These are phyloP conservation scores for Lethrus apterus DNA, from an alignment of 1,140 invertebrate genomes.

Conservation along the genomic window DNA sequence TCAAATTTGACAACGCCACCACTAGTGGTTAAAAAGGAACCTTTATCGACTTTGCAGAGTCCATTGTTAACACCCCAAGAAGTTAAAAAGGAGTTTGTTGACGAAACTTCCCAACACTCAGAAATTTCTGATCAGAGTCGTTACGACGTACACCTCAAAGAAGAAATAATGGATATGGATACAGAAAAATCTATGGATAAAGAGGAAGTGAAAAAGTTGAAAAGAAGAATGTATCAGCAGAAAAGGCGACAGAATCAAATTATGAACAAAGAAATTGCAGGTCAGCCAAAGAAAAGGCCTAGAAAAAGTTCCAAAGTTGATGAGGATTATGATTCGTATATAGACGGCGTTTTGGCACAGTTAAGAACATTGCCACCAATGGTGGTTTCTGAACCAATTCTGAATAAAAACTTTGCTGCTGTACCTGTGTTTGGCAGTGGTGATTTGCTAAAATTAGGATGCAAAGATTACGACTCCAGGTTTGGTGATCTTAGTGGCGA, in stretches of 20 bases:
- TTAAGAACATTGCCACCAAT: constrained; percentile 75
- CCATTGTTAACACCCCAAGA: constrained; percentile 45
- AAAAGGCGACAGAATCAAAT: constrained; percentile 62
- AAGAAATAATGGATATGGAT: constrained; percentile 41
- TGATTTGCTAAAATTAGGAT: constrained; percentile 64
- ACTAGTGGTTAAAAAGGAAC: constrained; percentile 33
- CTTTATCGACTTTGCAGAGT: constrained; percentile 19
- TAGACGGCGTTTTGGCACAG: constrained; percentile 80
- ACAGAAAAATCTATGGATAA: constrained; percentile 32
- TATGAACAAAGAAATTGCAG: constrained; percentile 39
- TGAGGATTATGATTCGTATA: constrained; percentile 86
- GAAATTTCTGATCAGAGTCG: constrained; percentile 52
- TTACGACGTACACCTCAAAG: constrained; percentile 49
- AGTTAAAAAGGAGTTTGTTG: constrained; percentile 52
- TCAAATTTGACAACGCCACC: constrained; percentile 39
- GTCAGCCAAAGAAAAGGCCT: constrained; percentile 67
- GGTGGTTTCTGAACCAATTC: constrained; percentile 78
- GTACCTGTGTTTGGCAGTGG: constrained; percentile 75
- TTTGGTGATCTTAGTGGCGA: constrained; percentile 68
- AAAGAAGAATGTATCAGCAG: constrained; percentile 75
- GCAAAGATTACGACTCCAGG: constrained; percentile 60
- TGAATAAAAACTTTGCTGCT: constrained; percentile 74
- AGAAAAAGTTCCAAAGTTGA: constrained; percentile 78
- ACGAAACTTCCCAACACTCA: constrained; percentile 53
- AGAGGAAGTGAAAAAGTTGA: constrained; percentile 66